Evolutionary conservation across 1,140 invertebrate species (phyloP).

Genomic region (fruit fly (Drosophila melanogaster)): DNA sequence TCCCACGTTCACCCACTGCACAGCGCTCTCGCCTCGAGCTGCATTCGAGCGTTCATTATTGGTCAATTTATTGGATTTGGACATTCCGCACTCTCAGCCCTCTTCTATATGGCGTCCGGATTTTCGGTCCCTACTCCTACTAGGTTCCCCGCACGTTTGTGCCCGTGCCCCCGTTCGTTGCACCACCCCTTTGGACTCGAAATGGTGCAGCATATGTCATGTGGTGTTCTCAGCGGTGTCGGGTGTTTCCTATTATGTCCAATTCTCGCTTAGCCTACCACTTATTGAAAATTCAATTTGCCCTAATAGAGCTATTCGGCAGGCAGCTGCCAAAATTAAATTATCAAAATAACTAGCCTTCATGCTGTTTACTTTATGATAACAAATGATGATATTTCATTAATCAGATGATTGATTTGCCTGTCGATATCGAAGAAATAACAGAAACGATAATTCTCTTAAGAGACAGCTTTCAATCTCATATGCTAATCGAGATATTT

Average conservation of each 20-base stretch:
- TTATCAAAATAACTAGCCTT: not conserved
- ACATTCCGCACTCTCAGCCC: conserved; percentile 50
- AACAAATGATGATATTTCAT: too few relatives aligned
- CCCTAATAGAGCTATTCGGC: conserved; percentile 69
- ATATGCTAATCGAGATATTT: too few relatives aligned
- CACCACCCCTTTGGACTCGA: not conserved
- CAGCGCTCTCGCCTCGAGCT: conserved; percentile 19
- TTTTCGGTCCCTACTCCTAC: not conserved
- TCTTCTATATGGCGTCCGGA: conserved; percentile 12
- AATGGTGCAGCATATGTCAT: conserved; percentile 68
- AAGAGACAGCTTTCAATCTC: too few relatives aligned
- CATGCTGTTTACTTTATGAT: not conserved
- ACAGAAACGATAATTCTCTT: too few relatives aligned
- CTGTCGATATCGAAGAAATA: too few relatives aligned
- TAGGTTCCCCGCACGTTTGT: not conserved
- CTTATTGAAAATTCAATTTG: conserved; percentile 80
- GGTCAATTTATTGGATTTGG: conserved; percentile 84
- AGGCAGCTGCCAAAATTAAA: conserved; percentile 7
- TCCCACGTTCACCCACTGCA: not conserved
- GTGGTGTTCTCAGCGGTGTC: conserved; percentile 39
- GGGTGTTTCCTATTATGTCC: not conserved
- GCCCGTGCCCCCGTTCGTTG: not conserved
- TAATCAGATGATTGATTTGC: too few relatives aligned
- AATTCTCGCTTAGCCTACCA: conserved; percentile 26
- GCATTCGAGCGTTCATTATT: conserved; percentile 81